Base-by-base conservation (phyloP, 2,888 invertebrate genomes). In the Mesochorus sp. region DNA sequence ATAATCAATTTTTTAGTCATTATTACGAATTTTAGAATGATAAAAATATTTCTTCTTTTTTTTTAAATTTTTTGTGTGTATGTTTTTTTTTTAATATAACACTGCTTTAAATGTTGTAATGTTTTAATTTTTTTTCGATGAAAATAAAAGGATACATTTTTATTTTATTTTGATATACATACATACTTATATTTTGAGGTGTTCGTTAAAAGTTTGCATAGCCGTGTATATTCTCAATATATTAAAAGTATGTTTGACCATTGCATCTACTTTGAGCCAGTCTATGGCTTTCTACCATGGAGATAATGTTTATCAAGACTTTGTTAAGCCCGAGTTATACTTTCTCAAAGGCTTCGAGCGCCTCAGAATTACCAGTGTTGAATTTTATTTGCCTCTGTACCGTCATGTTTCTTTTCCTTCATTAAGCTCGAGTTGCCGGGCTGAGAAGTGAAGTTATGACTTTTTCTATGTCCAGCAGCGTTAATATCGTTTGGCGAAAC, bases 201-300 rank as follows among this genome's bases (percentile, higher is more conserved):
- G 71, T 28, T 37, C 66, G 49, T 44, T 14, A 12, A 47, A 51
- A 76, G 44, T 72, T 61, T 39, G 12, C 19, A 24, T 28, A n/a
- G n/a, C n/a, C 28, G 26, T 24, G 14, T 34, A 5, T 44, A 44
- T 66, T 31, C 37, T 6, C 76, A 44, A 39, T 42, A 19, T 17
- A n/a, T 71, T 61, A 3, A 14, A 24, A 42, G 14, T 14, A 28
- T 4, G 66, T 72, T 72, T 67, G 77, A 72, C 72, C 24, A 67
- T 17, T 12, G 21, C 31, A 77, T 72, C 77, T 72, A 72, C 72
- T 73, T 24, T 21, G 21, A 5, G 14, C 19, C 61, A 72, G 39
- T 17, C 51, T 39, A n/a, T 12, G 31, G 8, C 47, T n/a, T 31
- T 6, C 21, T n/a, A 6, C 26, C 21, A 12, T 8, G 2, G 26